Base-by-base conservation (phyloP, 1,140 invertebrate species). In the Leptinotarsa lineolata region DNA sequence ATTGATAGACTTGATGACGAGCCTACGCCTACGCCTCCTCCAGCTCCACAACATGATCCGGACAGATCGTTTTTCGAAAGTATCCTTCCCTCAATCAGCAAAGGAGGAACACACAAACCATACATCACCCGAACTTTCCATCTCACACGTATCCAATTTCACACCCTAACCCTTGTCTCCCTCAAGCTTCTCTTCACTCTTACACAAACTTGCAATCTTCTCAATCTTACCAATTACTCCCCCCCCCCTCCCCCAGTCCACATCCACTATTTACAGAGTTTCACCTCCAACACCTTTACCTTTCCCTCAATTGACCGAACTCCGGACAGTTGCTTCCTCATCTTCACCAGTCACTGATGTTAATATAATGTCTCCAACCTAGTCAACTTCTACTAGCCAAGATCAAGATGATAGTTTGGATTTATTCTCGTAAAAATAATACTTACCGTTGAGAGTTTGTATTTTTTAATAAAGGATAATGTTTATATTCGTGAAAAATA, bases 61-160 rank as follows among this genome's bases (percentile, higher is more conserved):
- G 61, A 72, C 59, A 72, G 59, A 45, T 16, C 70, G 18, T 70
- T 70, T 70, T 61, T 70, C 30, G 69, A 70, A 70, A 70, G 69
- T 39, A 3, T 70, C 20, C 58, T 70, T 3, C 58, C 69, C 8
- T 70, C 69, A 70, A 70, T 70, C 12, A 18, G 21, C 13, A 18
- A n/a, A 58, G 58, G 46, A 48, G 46, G 46, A 48, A 48, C 46
- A 46, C 45, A 46, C 45, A 46, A 46, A 46, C 45, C 45, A 46
- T 4, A 46, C 45, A 46, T 46, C 45, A 48, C 46, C 46, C 46
- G 46, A 48, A 48, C 46, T 13, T 48, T 48, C 46, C 46, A 48
- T 48, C 46, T 48, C 46, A 48, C 46, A 48, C 46, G 3, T 48
- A 2, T 48, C 4, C 46, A 48, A 48, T 48, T 2, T 48, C 6